Conservation (phyloP, 2,888 invertebrate species). For the Hyposoter dolosus region DNA sequence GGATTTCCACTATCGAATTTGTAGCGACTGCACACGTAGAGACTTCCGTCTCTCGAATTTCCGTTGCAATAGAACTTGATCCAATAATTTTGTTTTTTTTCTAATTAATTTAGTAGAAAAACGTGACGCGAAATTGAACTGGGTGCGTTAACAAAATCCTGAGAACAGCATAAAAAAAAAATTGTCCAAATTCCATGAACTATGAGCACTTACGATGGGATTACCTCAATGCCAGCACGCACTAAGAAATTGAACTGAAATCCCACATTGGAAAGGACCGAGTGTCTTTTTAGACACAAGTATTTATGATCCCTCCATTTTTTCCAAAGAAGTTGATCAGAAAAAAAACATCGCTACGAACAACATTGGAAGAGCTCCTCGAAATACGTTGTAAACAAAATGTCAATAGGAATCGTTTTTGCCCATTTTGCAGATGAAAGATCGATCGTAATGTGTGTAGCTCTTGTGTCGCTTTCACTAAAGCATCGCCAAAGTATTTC, state of each 20-base stretch:
- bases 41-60: too few relatives aligned
- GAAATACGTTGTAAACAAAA: not conserved
- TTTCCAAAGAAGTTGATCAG: not conserved
- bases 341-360: too few relatives aligned
- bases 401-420: not conserved
- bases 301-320: not conserved
- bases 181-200: too few relatives aligned
- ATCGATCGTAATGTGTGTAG: conserved; percentile 16
- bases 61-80: too few relatives aligned
- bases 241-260: not conserved
- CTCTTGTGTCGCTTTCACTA: not conserved
- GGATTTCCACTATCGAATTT: too few relatives aligned
- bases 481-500: not conserved
- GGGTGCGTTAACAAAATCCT: too few relatives aligned
- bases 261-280: not conserved
- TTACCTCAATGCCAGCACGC: not conserved
- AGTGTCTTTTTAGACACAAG: not conserved
- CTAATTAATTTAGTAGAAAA: too few relatives aligned
- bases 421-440: not conserved
- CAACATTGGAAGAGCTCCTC: not conserved
- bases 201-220: too few relatives aligned
- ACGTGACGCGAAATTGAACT: too few relatives aligned
- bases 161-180: too few relatives aligned
- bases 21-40: too few relatives aligned
- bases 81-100: too few relatives aligned